Percentiles rank a stretch among this genome's conserved stretches.
phyloP scores from a whole-genome alignment of 2,113 vertebrate species.

The Aphelocoma coerulescens region DNA sequence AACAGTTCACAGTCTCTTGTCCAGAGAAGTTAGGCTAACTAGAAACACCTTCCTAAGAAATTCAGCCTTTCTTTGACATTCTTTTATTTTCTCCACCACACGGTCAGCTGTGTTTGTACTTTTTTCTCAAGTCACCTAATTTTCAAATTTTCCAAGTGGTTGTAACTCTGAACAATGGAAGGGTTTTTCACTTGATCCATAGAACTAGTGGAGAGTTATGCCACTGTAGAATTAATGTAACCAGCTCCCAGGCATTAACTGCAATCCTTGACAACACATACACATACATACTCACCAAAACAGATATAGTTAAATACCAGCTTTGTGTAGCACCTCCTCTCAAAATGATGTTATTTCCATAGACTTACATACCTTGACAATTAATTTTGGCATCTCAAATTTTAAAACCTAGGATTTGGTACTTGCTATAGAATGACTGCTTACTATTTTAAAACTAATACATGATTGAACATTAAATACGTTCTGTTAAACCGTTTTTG shows the following conservation, averaged over 20 bases:
- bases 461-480: neutral
- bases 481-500: neutral
- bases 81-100: neutral
- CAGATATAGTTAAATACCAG: neutral
- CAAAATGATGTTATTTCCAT: neutral
- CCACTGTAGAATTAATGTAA: neutral
- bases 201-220: neutral
- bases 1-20: neutral
- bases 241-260: neutral
- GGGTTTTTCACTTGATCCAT: neutral
- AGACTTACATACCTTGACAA: neutral
- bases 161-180: neutral
- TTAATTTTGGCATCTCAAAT: neutral
- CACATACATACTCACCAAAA: neutral
- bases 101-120: neutral
- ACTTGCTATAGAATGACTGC: neutral
- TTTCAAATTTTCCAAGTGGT: neutral
- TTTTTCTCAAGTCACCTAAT: neutral
- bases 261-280: neutral
- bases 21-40: neutral
- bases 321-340: neutral
- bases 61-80: neutral
- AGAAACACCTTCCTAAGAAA: neutral
- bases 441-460: neutral
- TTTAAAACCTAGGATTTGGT: neutral